phyloP scores from a whole-genome alignment of 1,140 invertebrate species.

The Drosophila watanabei region DNA sequence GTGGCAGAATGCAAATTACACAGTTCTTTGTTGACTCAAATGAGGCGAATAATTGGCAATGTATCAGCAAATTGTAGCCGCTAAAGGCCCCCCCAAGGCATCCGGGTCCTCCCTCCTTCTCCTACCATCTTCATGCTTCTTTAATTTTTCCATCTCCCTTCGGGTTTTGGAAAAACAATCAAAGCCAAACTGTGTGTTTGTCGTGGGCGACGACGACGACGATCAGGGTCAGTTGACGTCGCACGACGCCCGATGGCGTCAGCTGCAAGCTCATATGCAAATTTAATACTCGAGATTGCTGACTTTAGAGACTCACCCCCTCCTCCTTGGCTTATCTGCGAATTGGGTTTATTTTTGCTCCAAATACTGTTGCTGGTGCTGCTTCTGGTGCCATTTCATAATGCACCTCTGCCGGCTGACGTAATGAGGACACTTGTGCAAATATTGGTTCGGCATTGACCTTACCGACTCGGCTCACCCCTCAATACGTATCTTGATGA shows the following conservation, averaged over 20 bases:
- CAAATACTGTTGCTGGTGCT: slow-evolving; percentile 4
- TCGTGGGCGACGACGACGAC: slow-evolving; percentile 21
- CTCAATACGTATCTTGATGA: slow-evolving; percentile 1
- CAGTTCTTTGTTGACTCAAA: slow-evolving; percentile 51
- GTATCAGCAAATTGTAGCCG: slow-evolving; percentile 62
- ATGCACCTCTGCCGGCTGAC: slow-evolving; percentile 58
- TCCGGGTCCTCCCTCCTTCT: background rate
- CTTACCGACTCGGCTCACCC: slow-evolving; percentile 4
- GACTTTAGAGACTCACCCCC: slow-evolving; percentile 12
- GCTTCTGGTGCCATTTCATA: slow-evolving; percentile 29
- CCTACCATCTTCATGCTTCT: slow-evolving; percentile 1
- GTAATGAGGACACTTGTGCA: slow-evolving; percentile 63
- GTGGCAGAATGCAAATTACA: slow-evolving; percentile 48
- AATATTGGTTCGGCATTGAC: slow-evolving; percentile 69
- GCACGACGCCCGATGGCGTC: slow-evolving; percentile 33
- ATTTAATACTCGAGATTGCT: slow-evolving; percentile 39
- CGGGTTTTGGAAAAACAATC: slow-evolving; percentile 35
- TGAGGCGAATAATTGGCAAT: slow-evolving; percentile 71
- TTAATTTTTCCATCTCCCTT: slow-evolving; percentile 11
- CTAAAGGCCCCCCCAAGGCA: slow-evolving; percentile 16
- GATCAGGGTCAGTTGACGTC: slow-evolving; percentile 40
- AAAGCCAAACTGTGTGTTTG: slow-evolving; percentile 39
- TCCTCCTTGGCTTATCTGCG: slow-evolving; percentile 3
- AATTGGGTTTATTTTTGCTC: slow-evolving; percentile 13
- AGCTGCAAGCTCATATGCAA: slow-evolving; percentile 34